These are phyloP conservation scores for Litocranius walleri DNA, from an alignment of 2,113 vertebrate species.

Conservation along the genomic window DNA sequence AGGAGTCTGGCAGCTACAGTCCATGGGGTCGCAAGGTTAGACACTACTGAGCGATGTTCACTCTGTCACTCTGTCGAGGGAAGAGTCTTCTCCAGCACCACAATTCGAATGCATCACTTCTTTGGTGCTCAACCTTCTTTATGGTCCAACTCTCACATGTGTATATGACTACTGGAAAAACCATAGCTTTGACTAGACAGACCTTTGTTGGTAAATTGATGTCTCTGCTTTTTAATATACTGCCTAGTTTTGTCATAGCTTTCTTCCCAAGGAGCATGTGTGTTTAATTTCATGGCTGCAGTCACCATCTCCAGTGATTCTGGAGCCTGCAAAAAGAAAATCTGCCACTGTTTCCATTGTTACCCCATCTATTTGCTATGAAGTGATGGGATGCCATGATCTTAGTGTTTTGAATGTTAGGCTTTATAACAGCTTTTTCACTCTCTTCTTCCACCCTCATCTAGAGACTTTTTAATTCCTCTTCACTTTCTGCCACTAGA, in stretches of 20 bases:
- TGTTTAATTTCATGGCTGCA: neutral
- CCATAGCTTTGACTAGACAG: neutral
- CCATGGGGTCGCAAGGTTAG: neutral
- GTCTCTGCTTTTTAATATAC: neutral
- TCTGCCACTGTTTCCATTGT: neutral
- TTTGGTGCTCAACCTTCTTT: neutral
- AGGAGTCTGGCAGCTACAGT: neutral
- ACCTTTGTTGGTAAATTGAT: neutral
- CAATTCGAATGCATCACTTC: neutral
- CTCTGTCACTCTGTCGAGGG: neutral
- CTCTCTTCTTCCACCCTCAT: neutral
- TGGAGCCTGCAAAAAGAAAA: neutral
- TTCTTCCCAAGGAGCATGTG: neutral
- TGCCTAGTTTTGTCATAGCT: neutral
- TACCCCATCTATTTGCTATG: neutral
- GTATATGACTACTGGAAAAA: neutral
- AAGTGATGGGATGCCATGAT: neutral
- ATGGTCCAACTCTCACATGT: neutral
- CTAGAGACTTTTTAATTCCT: neutral
- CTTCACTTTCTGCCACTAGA: neutral
- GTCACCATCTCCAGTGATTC: neutral
- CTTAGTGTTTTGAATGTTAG: neutral
- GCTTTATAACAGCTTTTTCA: neutral
- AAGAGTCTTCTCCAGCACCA: neutral
- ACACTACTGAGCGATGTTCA: neutral